A percentile compares a stretch with the other conserved stretches of the same genome.
These are phyloP conservation scores for Pristionchus exspectatus DNA, from an alignment of 2,888 invertebrate genomes.

Conservation along the genomic window DNA sequence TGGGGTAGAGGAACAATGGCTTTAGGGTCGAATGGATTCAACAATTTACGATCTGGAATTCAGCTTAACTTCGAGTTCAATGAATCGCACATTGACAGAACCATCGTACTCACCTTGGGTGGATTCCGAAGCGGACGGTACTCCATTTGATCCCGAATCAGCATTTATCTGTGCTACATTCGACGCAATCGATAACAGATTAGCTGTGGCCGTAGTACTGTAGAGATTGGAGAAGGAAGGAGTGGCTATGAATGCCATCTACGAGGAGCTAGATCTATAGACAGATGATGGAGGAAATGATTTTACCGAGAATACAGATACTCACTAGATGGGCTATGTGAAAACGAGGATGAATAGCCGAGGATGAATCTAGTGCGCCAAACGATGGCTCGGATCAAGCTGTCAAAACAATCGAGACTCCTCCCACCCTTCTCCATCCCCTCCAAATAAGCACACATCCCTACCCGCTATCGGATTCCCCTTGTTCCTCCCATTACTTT, in stretches of 20 bases:
- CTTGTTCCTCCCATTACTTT: neutral
- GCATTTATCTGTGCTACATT: slow-evolving; percentile 21
- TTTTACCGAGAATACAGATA: neutral
- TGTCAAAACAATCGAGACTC: slow-evolving; percentile 37
- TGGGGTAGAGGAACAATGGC: slow-evolving; percentile 79
- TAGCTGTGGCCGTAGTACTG: neutral
- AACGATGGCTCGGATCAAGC: slow-evolving; percentile 44
- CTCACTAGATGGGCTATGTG: neutral
- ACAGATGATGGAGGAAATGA: neutral
- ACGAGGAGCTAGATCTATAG: neutral
- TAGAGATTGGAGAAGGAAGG: slow-evolving; percentile 53
- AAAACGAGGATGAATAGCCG: slow-evolving; percentile 25
- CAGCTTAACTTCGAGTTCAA: neutral
- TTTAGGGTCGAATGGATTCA: slow-evolving; percentile 78
- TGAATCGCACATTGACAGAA: neutral
- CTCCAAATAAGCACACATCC: slow-evolving; percentile 42
- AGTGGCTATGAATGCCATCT: slow-evolving; percentile 50
- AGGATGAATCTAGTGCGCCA: slow-evolving; percentile 49
- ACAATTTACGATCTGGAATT: neutral
- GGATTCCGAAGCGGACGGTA: neutral
- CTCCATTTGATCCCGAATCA: neutral
- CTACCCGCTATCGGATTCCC: neutral
- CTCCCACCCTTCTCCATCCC: slow-evolving; percentile 9
- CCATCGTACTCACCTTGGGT: slow-evolving; percentile 1
- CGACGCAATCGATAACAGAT: slow-evolving; percentile 31